Evolutionary conservation across 2,888 invertebrate species (phyloP), one percentile per base, ranked within the genome.

Genomic region (Azorinus chamasolen): DNA sequence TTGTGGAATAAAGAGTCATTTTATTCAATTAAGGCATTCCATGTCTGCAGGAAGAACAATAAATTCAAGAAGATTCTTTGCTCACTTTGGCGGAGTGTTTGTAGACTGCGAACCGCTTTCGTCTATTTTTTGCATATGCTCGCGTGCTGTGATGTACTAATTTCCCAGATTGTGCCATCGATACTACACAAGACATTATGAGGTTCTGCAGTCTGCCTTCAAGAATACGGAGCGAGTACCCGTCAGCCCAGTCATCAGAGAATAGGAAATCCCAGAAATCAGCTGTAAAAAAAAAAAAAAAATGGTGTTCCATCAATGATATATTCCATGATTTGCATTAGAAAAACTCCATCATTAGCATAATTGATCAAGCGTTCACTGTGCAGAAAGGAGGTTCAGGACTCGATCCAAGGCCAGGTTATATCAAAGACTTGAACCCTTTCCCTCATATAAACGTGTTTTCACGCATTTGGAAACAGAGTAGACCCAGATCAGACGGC

Each of bases 201-300:
- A 77, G n/a, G 14, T 77, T 39, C 41, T 70, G 65, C 18, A 80
- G 68, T 16, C 70, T 62, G 16, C 80, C 80, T n/a, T 77, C 77
- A 37, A 80, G 55, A 25, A 80, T 77, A 18, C 80, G 80, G 8
- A 80, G 41, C n/a, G 70, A 70, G 41, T 63, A 66, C 6, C 80
- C 80, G 1, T 68, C 59, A 22, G 61, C 27, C 80, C 80, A 80
- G 24, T 66, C 71, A n/a, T 61, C 46, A 0, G 73, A 74, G 50
- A 77, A 77, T 46, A 80, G 55, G 41, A 66, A 76, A n/a, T 77
- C 70, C 80, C 80, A 80, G 45, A 80, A 80, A 27, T 76, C 73
- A 37, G 63, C 80, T 80, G 66, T 16, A 70, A 70, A 32, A 48
- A 8, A n/a, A n/a, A n/a, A n/a, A n/a, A n/a, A n/a, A n/a, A n/a